A percentile compares a stretch with the other conserved stretches of the same genome.
These are phyloP conservation scores for Stegophylla sp. DNA, from an alignment of 2,888 invertebrate genomes.

Conservation along the genomic window DNA sequence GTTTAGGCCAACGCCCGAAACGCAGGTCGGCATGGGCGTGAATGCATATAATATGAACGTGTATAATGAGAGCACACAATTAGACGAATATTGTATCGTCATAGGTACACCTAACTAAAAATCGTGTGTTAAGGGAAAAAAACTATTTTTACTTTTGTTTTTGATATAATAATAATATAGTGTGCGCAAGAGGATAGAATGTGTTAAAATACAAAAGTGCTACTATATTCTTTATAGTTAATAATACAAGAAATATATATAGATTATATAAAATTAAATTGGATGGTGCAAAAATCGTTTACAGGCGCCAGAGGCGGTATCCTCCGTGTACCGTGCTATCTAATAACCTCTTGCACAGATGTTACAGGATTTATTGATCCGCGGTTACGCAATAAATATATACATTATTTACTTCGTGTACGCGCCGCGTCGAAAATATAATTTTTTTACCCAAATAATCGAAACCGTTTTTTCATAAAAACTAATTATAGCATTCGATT, in stretches of 20 bases:
- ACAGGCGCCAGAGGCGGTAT: slow-evolving; percentile 18
- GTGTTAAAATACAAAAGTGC: slow-evolving; percentile 9
- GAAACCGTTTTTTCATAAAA: slow-evolving; percentile 4
- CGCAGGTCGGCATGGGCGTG: slow-evolving; percentile 45
- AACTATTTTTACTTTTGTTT: slow-evolving; percentile 1
- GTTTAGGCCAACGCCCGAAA: slow-evolving; percentile 57
- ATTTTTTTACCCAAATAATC: slow-evolving; percentile 15
- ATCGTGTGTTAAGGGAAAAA: slow-evolving; percentile 1
- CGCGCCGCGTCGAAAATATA: not conserved
- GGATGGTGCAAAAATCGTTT: slow-evolving; percentile 34
- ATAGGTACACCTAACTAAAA: slow-evolving; percentile 30
- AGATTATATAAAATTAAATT: slow-evolving; percentile 12
- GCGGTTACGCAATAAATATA: slow-evolving; percentile 57
- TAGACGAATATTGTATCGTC: slow-evolving; percentile 54
- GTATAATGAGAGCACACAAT: slow-evolving; percentile 13
- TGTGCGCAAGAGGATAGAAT: not conserved
- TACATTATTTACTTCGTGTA: not conserved
- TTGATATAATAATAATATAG: not conserved
- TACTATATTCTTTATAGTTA: not conserved
- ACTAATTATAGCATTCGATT: too few relatives aligned
- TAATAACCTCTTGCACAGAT: slow-evolving; percentile 31
- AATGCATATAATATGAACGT: not conserved
- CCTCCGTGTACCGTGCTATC: slow-evolving; percentile 12
- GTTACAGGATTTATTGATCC: slow-evolving; percentile 48
- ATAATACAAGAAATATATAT: slow-evolving; percentile 5